These are phyloP conservation scores for Drosophila orosa DNA, from an alignment of 1,140 invertebrate genomes.

Conservation along the genomic window DNA sequence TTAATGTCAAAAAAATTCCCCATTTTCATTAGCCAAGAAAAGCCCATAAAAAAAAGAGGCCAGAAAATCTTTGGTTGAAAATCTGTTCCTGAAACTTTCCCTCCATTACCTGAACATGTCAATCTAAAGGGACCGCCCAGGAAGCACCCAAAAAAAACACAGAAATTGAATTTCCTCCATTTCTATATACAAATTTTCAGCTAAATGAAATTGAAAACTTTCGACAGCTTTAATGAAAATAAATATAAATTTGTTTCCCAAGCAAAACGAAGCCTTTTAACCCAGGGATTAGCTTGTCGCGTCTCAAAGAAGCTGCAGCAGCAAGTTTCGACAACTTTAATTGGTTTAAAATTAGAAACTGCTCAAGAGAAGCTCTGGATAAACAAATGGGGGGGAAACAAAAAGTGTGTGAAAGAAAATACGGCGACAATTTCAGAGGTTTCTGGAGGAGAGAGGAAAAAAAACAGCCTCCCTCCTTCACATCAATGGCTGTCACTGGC, in stretches of 20 bases:
- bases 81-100: slow-evolving; percentile 42
- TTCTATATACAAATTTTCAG: slow-evolving; percentile 43
- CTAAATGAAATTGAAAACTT: slow-evolving; percentile 77
- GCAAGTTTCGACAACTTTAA: slow-evolving; percentile 77
- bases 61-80: slow-evolving; percentile 5
- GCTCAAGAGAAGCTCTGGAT: slow-evolving; percentile 16
- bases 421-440: slow-evolving; percentile 39
- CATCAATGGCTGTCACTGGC: slow-evolving; percentile 76
- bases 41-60: slow-evolving; percentile 26
- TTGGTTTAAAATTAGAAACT: slow-evolving; percentile 76
- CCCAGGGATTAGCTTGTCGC: slow-evolving; percentile 63
- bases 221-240: slow-evolving; percentile 80
- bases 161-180: slow-evolving; percentile 45
- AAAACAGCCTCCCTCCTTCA: slow-evolving; percentile 14
- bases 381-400: slow-evolving; percentile 65
- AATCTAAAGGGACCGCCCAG: slow-evolving; percentile 36
- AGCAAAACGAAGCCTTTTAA: slow-evolving; percentile 24
- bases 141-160: slow-evolving; percentile 1
- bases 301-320: slow-evolving; percentile 2
- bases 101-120: slow-evolving; percentile 34
- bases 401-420: slow-evolving; percentile 62
- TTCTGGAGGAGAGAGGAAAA: background rate
- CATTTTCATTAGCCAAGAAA: slow-evolving; percentile 59
- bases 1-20: slow-evolving; percentile 8
- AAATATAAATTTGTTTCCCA: slow-evolving; percentile 27